Base-by-base conservation (phyloP, 1,140 invertebrate species). In the Mercenaria mercenaria region DNA sequence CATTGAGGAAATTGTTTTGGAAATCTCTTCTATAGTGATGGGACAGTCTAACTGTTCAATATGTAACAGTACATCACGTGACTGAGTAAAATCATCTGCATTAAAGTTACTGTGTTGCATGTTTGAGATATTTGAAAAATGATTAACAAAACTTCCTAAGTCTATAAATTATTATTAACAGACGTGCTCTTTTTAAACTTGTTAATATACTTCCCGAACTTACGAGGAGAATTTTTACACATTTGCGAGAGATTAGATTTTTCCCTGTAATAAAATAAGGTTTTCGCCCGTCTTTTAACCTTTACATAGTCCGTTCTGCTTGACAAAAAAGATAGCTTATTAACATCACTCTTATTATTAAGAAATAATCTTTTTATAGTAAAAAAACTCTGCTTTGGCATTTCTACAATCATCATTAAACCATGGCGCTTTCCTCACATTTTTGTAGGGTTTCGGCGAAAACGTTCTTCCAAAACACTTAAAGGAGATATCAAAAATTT, bases 331-430 rank as follows among this genome's bases (percentile, higher is more conserved):
- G 34, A 10, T 32, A 52, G 0, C 47, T 79, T 56, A 79, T 72
- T 72, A 2, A 39, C 67, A 39, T 72, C 34, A 39, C 34, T 39
- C 11, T n/a, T 72, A 37, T 72, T 26, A 37, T 39, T 39, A 4
- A 39, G 18, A 39, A 32, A 72, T 39, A 4, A 15, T 41, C 67
- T 11, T 72, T 72, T 72, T 11, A 6, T 10, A 3, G 11, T n/a
- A 39, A 39, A 39, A 67, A 72, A 72, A 72, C 37, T 39, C 29
- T 29, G n/a, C 15, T n/a, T 72, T 72, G 2, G 67, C 67, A 20
- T 13, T 72, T 72, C 32, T 72, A 39, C 67, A 72, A 20, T 72
- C 13, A 4, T 72, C 34, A 72, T 72, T 26, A 72, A 72, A 72
- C 67, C 67, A 72, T 4, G 67, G 67, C n/a, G 67, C 37, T 39